Percentiles rank a stretch among this genome's conserved stretches.
phyloP scores from a whole-genome alignment of 2,113 vertebrate genomes.

The Alces alces region DNA sequence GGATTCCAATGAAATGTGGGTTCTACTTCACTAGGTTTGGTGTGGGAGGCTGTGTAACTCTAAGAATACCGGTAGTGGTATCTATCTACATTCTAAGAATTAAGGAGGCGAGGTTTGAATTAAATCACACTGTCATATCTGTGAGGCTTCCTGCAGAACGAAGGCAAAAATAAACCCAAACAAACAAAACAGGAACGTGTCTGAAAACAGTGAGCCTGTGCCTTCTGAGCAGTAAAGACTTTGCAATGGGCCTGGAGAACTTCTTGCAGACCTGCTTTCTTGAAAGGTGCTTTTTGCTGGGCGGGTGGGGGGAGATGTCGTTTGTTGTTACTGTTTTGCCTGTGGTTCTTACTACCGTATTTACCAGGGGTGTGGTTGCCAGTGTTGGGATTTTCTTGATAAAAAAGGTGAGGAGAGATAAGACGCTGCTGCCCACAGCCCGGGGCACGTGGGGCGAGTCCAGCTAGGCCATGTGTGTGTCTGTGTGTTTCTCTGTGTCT shows the following conservation, averaged over 20 bases:
- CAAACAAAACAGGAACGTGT: constrained; percentile 55
- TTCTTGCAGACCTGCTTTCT: not conserved
- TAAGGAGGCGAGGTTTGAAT: constrained; percentile 77
- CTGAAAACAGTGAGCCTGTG: not conserved
- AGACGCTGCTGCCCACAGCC: not conserved
- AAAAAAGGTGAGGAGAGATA: not conserved
- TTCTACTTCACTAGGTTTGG: constrained; percentile 53
- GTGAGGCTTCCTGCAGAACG: constrained; percentile 78
- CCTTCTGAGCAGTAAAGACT: not conserved
- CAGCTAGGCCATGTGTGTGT: too few species aligned
- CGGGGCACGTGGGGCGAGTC: not conserved
- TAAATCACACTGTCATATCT: constrained; percentile 72
- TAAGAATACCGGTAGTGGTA: constrained; percentile 89
- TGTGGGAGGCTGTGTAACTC: constrained; percentile 64
- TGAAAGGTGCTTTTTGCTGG: not conserved
- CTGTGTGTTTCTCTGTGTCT: not conserved
- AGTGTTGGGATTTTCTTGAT: not conserved
- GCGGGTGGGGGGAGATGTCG: not conserved
- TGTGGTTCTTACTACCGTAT: not conserved
- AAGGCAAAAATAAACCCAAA: constrained; percentile 41
- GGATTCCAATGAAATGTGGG: constrained; percentile 77
- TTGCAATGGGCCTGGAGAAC: not conserved
- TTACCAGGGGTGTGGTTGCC: not conserved
- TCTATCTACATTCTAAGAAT: constrained; percentile 85
- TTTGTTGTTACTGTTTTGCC: not conserved